Percentiles rank a stretch among this genome's conserved stretches.
These are phyloP conservation scores for Drosophila santomea DNA, from an alignment of 1,140 invertebrate species.

Conservation along the genomic window DNA sequence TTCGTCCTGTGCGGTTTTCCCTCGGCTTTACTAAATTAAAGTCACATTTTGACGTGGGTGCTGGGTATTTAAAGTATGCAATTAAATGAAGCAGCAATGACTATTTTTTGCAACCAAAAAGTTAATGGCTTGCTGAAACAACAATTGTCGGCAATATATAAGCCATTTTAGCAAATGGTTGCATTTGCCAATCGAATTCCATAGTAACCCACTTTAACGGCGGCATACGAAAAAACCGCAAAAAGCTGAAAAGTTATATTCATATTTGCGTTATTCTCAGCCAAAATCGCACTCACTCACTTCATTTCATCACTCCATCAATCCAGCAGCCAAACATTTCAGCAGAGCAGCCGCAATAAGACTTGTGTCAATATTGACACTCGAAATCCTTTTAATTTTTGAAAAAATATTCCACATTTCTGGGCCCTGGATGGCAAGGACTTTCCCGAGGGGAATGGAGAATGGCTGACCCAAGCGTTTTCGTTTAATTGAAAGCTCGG, in stretches of 20 bases:
- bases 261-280: slow-evolving; percentile 43
- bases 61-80: neutral
- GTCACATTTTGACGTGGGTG: slow-evolving; percentile 3
- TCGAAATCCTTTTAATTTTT: slow-evolving; percentile 80
- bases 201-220: too few species aligned
- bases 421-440: slow-evolving; percentile 2
- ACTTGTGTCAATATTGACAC: slow-evolving; percentile 79
- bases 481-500: slow-evolving; percentile 69
- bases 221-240: slow-evolving; percentile 25
- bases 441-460: neutral
- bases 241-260: slow-evolving; percentile 31
- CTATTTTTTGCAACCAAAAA: neutral
- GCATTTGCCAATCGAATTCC: neutral
- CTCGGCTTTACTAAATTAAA: neutral
- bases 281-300: slow-evolving; percentile 15
- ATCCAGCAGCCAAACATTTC: slow-evolving; percentile 24
- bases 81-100: neutral
- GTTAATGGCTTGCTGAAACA: neutral
- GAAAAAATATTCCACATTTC: slow-evolving; percentile 63
- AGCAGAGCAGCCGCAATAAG: slow-evolving; percentile 45
- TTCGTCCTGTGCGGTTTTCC: slow-evolving; percentile 35
- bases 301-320: slow-evolving; percentile 29
- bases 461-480: slow-evolving; percentile 45
- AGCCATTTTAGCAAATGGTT: neutral
- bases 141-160: too few species aligned